Conservation (phyloP, 2,888 invertebrate genomes). For the Diabrotica balteata region DNA sequence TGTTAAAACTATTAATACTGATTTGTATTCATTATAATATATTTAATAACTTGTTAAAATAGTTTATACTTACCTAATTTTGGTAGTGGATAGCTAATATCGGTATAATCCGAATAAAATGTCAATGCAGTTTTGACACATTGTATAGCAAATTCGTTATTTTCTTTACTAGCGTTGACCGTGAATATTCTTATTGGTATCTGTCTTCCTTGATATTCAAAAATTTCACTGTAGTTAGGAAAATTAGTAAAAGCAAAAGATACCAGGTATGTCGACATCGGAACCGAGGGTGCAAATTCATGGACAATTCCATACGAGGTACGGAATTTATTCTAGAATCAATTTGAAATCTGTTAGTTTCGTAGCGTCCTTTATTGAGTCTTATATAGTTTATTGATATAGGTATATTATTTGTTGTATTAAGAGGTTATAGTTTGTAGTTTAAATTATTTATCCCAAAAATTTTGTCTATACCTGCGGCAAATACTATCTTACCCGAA, state of each 20-base stretch:
- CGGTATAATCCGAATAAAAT: conserved; percentile 46
- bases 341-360: neutral
- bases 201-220: conserved; percentile 29
- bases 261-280: conserved; percentile 47
- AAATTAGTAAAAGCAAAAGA: conserved; percentile 45
- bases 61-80: conserved; percentile 44
- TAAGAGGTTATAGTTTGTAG: too few relatives aligned
- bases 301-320: conserved; percentile 40
- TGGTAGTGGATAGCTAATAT: conserved; percentile 43
- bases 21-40: too few relatives aligned
- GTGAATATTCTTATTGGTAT: conserved; percentile 44
- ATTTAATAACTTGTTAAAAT: neutral
- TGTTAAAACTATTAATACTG: too few relatives aligned
- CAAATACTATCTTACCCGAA: too few relatives aligned
- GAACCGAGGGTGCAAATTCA: conserved; percentile 43
- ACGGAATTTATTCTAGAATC: conserved; percentile 38
- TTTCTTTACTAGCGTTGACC: conserved; percentile 38
- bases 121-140: conserved; percentile 37
- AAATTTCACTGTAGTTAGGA: conserved; percentile 35
- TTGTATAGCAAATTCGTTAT: conserved; percentile 37
- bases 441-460: too few relatives aligned
- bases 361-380: neutral
- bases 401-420: too few relatives aligned
- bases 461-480: too few relatives aligned
- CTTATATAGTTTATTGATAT: neutral